These are phyloP conservation scores for Eupithecia insigniata DNA, from an alignment of 2,888 invertebrate genomes.

Conservation along the genomic window DNA sequence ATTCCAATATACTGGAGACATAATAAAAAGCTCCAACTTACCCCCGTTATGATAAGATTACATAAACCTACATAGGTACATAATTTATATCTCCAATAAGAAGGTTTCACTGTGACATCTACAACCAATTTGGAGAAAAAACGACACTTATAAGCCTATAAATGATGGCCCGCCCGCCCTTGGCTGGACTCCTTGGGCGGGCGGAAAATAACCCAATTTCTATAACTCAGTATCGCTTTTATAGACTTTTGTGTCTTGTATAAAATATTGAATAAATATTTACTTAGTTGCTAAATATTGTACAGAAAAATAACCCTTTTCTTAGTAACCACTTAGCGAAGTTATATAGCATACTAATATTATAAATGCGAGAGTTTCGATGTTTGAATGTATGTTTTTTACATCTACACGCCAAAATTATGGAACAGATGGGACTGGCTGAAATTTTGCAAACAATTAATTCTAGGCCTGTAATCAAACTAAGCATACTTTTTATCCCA, in stretches of 20 bases:
- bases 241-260: background rate
- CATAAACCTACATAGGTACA: conserved; percentile 31
- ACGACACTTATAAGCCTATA: conserved; percentile 38
- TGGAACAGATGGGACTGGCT: too few species aligned
- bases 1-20: background rate
- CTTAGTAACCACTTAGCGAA: too few species aligned
- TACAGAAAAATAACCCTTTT: too few species aligned
- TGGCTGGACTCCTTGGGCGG: conserved; percentile 11
- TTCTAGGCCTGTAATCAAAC: too few species aligned
- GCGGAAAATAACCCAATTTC: background rate
- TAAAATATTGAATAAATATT: background rate
- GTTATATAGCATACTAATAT: too few species aligned
- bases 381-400: too few species aligned
- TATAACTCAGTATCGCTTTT: conserved; percentile 15
- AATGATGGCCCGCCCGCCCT: conserved; percentile 33
- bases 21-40: background rate
- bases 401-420: too few species aligned
- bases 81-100: conserved; percentile 42
- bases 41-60: conserved; percentile 10
- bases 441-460: too few species aligned
- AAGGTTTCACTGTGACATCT: conserved; percentile 26
- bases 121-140: conserved; percentile 41
- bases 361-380: too few species aligned
- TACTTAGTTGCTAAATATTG: too few species aligned
- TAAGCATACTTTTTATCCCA: too few species aligned